These are phyloP conservation scores for Sebastes iracundus DNA, from an alignment of 2,797 vertebrate species.

Conservation along the genomic window DNA sequence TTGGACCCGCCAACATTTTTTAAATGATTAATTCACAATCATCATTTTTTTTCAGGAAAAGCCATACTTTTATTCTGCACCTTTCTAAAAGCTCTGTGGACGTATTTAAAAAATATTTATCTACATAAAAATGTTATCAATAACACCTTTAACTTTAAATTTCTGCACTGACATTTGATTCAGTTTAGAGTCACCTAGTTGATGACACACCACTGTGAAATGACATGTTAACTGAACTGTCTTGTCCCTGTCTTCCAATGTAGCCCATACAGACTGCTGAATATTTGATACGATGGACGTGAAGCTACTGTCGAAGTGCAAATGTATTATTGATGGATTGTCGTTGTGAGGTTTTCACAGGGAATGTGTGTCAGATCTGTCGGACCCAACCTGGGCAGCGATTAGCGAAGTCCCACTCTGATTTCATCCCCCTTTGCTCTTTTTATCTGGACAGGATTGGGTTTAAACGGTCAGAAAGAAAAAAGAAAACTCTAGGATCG, in stretches of 20 bases:
- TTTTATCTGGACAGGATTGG: neutral
- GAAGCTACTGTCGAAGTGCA: conserved; percentile 53
- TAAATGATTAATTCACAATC: too few relatives aligned
- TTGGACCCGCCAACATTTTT: too few relatives aligned
- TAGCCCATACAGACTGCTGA: conserved; percentile 56
- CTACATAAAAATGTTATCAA: too few relatives aligned
- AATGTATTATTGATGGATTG: conserved; percentile 79
- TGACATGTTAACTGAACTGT: neutral
- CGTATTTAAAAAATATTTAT: too few relatives aligned
- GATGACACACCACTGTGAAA: neutral
- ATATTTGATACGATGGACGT: conserved; percentile 74
- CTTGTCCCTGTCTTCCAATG: conserved; percentile 15
- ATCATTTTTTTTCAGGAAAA: too few relatives aligned
- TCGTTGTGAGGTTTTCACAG: conserved; percentile 66
- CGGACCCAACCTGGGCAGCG: conserved; percentile 43
- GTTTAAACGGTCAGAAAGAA: neutral
- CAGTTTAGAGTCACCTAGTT: neutral
- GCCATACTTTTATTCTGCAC: too few relatives aligned
- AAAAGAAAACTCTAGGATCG: neutral
- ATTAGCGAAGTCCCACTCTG: conserved; percentile 60
- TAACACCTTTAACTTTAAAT: neutral
- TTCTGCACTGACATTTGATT: neutral
- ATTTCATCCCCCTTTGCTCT: conserved; percentile 54
- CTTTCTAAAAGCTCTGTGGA: too few relatives aligned
- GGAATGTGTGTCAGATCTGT: conserved; percentile 53